Base-by-base conservation (phyloP, 2,888 invertebrate genomes). In the Cryptosula pallasiana region DNA sequence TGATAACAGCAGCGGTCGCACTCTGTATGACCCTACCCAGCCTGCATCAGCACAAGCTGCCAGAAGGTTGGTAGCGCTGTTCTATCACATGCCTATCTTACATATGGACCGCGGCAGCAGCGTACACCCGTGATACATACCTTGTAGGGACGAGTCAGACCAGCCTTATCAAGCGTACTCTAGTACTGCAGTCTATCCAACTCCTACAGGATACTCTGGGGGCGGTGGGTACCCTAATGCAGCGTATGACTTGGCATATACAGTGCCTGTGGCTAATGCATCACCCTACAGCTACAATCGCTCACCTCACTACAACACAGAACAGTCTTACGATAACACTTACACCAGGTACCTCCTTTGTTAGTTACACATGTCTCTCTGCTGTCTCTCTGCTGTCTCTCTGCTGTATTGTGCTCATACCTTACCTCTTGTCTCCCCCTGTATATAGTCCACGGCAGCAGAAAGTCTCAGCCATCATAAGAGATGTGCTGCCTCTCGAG, bases 401-500 rank as follows among this genome's bases (percentile, higher is more conserved):
- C n/a, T n/a, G n/a, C n/a, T n/a, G n/a, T n/a, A n/a, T n/a, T 20
- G 5, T 45, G 45, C 20, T 20, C 45, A 45, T 45, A 5, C 9
- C 45, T 20, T 45, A 45, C 5, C 45, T 20, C 5, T 45, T 45
- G 45, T 45, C 45, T 45, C 9, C 5, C 20, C 5, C 45, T 20
- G 45, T 45, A 13, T 45, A 5, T 45, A 45, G 45, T 20, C 45
- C 45, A 13, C 20, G 20, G 5, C 45, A 45, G 20, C 45, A 45
- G 20, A 45, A 45, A 20, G 9, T 45, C 20, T 45, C 45, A 45
- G 45, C 20, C 45, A 45, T 45, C 45, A 45, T 81, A 23, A 74
- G 80, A 16, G 81, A 82, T 55, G 78, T 79, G 2, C 72, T 77
- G 16, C 79, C 79, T 3, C 75, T 81, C 36, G 81, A 81, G 69